These are phyloP conservation scores for Cephalotes varians DNA, from an alignment of 2,888 invertebrate genomes.

Conservation along the genomic window DNA sequence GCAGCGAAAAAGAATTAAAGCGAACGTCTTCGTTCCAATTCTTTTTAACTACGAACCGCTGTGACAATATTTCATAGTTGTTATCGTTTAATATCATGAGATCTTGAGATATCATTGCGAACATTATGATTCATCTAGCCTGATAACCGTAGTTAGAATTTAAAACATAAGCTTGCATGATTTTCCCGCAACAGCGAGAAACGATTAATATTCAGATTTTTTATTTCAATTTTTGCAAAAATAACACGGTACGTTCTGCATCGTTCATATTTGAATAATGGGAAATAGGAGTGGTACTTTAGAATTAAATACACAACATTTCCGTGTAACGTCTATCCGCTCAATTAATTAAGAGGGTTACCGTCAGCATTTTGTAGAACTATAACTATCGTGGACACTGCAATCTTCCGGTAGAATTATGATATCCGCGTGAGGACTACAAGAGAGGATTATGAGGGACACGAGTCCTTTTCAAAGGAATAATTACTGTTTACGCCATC, in stretches of 20 bases:
- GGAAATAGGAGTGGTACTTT: not conserved
- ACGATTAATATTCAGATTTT: not conserved
- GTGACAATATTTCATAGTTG: slow-evolving; percentile 37
- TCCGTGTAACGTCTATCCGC: not conserved
- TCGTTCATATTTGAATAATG: not conserved
- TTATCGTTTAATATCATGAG: slow-evolving; percentile 24
- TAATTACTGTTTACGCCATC: slow-evolving; percentile 60
- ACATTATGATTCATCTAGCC: not conserved
- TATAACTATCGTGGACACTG: slow-evolving; percentile 10
- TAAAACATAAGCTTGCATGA: not conserved
- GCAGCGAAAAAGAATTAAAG: no score
- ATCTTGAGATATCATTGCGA: slow-evolving; percentile 41
- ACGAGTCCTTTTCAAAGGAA: slow-evolving; percentile 51
- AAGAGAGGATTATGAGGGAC: slow-evolving; percentile 47
- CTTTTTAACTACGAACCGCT: slow-evolving; percentile 62
- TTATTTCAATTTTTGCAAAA: not conserved
- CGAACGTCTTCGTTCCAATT: slow-evolving; percentile 43
- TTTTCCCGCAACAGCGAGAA: not conserved
- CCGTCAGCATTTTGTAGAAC: slow-evolving; percentile 59
- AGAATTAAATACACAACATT: slow-evolving; percentile 17
- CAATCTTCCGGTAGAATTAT: slow-evolving; percentile 50
- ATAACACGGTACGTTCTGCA: not conserved
- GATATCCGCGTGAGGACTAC: slow-evolving; percentile 20
- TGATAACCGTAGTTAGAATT: not conserved
- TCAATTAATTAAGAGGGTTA: slow-evolving; percentile 71